Evolutionary conservation across 2,888 invertebrate genomes (phyloP).

Genomic region (Erebia palarica): DNA sequence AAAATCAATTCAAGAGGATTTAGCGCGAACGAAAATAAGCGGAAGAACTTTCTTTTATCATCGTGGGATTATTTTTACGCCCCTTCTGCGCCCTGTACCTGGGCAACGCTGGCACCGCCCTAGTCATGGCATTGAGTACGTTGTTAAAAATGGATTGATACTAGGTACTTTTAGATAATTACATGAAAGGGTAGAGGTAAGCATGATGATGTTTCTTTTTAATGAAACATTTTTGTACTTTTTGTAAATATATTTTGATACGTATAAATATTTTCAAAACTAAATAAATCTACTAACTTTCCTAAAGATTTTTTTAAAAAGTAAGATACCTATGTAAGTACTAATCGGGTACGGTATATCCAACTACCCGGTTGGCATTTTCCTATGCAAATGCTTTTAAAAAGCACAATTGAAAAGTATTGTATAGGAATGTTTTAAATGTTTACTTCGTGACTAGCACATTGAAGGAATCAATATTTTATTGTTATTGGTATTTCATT

Average conservation of each 20-base stretch:
- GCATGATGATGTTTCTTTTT: background rate
- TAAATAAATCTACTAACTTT: too few relatives aligned
- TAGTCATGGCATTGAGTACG: slow-evolving; percentile 7
- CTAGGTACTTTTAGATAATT: slow-evolving; percentile 36
- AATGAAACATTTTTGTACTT: background rate
- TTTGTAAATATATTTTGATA: too few relatives aligned
- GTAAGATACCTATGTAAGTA: too few relatives aligned
- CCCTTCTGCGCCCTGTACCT: too few relatives aligned
- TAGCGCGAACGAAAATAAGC: too few relatives aligned
- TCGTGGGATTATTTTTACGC: too few relatives aligned
- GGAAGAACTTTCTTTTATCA: too few relatives aligned
- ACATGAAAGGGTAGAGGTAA: slow-evolving; percentile 11
- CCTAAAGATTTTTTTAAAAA: too few relatives aligned
- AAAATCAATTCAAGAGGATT: too few relatives aligned
- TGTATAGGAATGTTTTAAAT: background rate
- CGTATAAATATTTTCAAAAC: too few relatives aligned
- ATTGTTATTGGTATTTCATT: slow-evolving; percentile 21
- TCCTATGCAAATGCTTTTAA: background rate
- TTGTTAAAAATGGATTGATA: slow-evolving; percentile 43
- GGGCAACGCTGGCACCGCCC: too few relatives aligned
- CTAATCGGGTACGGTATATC: too few relatives aligned
- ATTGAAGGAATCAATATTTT: slow-evolving; percentile 15
- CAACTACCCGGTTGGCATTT: background rate
- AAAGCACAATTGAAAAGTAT: background rate
- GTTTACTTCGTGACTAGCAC: slow-evolving; percentile 19